Evolutionary conservation across 1,140 invertebrate genomes (phyloP).

Genomic region (Ylistrum balloti): DNA sequence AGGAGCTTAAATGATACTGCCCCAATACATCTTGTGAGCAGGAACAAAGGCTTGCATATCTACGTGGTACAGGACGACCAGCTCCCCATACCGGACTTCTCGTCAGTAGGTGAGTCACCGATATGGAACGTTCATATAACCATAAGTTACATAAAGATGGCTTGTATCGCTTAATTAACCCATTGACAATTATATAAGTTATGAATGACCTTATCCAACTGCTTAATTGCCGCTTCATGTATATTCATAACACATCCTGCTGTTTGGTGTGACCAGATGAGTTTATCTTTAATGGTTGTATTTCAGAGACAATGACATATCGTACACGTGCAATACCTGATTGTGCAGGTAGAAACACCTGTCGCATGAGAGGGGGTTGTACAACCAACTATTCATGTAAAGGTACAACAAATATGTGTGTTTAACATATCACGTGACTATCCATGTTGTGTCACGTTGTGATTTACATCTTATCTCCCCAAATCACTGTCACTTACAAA

Average conservation of each 20-base stretch:
- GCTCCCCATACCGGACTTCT: conserved; percentile 55
- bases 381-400: conserved; percentile 27
- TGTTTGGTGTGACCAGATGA: neutral
- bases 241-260: neutral
- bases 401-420: neutral
- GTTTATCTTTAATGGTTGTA: neutral
- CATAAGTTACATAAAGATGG: neutral
- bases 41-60: conserved; percentile 59
- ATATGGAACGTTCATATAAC: neutral
- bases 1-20: conserved; percentile 31
- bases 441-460: neutral
- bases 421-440: neutral
- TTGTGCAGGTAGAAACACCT: neutral
- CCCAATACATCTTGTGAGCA: conserved; percentile 41
- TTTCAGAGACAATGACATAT: conserved; percentile 27
- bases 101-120: conserved; percentile 47
- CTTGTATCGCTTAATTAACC: neutral
- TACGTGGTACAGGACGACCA: conserved; percentile 60
- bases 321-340: conserved; percentile 6
- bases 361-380: neutral
- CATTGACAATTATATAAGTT: neutral
- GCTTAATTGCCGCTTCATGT: neutral
- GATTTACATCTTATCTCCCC: neutral
- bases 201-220: neutral
- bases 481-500: neutral